phyloP scores from a whole-genome alignment of 2,113 vertebrate species.

The Sceloporus tristichus region DNA sequence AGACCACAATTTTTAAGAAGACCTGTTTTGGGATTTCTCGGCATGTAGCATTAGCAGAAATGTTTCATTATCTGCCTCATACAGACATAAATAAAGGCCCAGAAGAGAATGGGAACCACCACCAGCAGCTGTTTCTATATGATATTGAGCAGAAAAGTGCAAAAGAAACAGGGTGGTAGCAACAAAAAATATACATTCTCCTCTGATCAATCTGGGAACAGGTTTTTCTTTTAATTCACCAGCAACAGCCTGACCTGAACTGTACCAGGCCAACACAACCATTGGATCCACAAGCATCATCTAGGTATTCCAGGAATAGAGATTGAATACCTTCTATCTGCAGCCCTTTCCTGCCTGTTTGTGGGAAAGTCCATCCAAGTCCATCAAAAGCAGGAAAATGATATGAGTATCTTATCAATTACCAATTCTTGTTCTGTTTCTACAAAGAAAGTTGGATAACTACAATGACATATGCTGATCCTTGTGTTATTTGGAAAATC shows the following conservation, averaged over 20 bases:
- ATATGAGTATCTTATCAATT: too few species aligned
- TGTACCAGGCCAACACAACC: neutral
- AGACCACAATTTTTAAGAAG: slow-evolving; percentile 1
- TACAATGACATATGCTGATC: too few species aligned
- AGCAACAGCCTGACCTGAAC: neutral
- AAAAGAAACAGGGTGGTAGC: neutral
- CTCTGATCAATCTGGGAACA: neutral
- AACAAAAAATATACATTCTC: neutral
- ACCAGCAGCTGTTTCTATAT: neutral
- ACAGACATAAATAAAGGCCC: neutral
- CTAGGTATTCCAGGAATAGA: neutral
- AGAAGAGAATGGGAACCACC: neutral
- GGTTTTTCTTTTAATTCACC: neutral
- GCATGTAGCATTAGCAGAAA: neutral
- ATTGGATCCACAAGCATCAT: neutral
- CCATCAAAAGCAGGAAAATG: too few species aligned
- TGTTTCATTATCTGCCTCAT: neutral
- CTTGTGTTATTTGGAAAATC: too few species aligned
- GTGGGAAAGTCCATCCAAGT: neutral
- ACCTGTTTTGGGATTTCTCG: neutral
- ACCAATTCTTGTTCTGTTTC: too few species aligned
- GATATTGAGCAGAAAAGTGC: neutral
- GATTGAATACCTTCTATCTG: neutral
- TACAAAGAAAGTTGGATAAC: too few species aligned
- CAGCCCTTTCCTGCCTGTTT: neutral